Base-by-base conservation (phyloP, 2,113 vertebrate genomes). In the Apeltes quadracus region DNA sequence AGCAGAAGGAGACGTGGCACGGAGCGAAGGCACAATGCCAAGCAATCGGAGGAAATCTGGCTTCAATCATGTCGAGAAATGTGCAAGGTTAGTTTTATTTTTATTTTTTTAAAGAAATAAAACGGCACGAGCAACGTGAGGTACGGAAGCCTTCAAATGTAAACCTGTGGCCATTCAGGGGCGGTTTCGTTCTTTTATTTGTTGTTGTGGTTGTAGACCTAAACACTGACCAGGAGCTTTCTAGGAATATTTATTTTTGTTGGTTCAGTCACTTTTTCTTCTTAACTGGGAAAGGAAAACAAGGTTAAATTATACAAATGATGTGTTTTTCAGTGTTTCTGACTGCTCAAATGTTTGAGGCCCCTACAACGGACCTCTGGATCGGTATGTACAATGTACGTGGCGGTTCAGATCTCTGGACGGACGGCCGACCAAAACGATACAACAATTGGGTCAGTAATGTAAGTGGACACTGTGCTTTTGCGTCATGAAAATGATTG, bases 311-410 rank as follows among this genome's bases (percentile, higher is more conserved):
- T 0, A 61, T 44, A 18, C 46, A 11, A 44, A 32, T 18, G 32
- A 3, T 22, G 15, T 54, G 6, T 62, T 74, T 72, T 77, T 63
- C 29, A 77, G 75, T 64, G 2, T 96, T 95, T 69, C 75, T 96
- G 61, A 94, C 85, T 3, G 90, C 88, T 58, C 80, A 89, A 7
- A 86, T 95, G 78, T 84, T 83, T 7, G 44, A 62, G 59, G 83
- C 89, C 53, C 90, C 90, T 41, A 55, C 20, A 18, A 72, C 63
- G 29, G 86, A 94, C 79, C 73, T 87, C 7, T 97, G 96, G 96
- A 95, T 90, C 81, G 96, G 96, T 74, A 71, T 97, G 79, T 94
- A 94, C 72, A 94, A 92, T 63, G 38, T 93, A 36, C 10, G 80
- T 93, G 92, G 62, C 43, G 72, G 18, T 90, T 90, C 29, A 76